A percentile compares a stretch with the other conserved stretches of the same genome.
phyloP scores from a whole-genome alignment of 2,888 invertebrate species.

The Leucoma salicis region DNA sequence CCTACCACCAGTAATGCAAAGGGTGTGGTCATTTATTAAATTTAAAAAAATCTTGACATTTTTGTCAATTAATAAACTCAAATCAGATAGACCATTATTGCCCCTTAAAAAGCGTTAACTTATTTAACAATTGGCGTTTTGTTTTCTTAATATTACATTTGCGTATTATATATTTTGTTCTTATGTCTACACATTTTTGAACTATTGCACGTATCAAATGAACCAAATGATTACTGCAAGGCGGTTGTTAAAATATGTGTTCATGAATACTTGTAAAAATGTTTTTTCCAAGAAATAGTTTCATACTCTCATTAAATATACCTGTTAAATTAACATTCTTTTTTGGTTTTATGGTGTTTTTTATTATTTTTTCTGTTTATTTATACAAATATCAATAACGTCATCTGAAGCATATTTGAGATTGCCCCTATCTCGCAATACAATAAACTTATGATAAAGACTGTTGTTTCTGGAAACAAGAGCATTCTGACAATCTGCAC shows the following conservation, averaged over 20 bases:
- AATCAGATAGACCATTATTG: not conserved
- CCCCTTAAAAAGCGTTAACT: constrained; percentile 2
- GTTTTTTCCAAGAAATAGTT: not conserved
- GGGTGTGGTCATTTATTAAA: too few relatives aligned
- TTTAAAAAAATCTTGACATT: too few relatives aligned
- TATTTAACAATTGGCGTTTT: constrained; percentile 2
- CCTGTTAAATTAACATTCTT: not conserved
- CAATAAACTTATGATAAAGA: constrained; percentile 3
- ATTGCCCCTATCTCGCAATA: constrained; percentile 1
- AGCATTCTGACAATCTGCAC: constrained; percentile 4
- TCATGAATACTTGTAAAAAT: constrained; percentile 1
- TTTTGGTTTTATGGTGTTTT: not conserved
- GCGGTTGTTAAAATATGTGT: constrained; percentile 3
- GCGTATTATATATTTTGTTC: not conserved
- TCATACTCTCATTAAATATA: not conserved
- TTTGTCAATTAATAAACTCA: not conserved
- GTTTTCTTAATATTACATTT: constrained; percentile 3
- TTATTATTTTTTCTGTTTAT: not conserved
- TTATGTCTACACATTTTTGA: constrained; percentile 2
- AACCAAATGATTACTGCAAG: constrained; percentile 1
- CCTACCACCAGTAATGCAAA: too few relatives aligned
- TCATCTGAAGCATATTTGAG: constrained; percentile 1
- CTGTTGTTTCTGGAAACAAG: constrained; percentile 1
- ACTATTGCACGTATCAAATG: constrained; percentile 2
- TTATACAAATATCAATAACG: not conserved